Evolutionary conservation across 2,888 invertebrate genomes (phyloP).

Genomic region (Lithophane semibrunnea): DNA sequence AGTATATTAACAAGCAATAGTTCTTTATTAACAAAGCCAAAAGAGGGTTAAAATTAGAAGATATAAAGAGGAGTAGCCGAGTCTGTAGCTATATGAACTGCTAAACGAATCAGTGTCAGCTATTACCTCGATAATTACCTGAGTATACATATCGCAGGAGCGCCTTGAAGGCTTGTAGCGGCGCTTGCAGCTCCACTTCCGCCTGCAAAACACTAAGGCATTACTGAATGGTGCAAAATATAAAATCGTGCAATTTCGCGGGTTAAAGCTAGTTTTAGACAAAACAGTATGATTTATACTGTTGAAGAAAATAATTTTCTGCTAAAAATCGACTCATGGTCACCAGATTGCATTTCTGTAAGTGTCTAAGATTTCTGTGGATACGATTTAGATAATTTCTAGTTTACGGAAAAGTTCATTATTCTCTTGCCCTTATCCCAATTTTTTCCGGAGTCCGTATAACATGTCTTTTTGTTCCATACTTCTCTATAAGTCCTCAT

Average conservation of each 20-base stretch:
- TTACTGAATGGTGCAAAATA: background rate
- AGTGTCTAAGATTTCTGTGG: background rate
- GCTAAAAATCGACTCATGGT: background rate
- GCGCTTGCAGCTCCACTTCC: slow-evolving; percentile 96
- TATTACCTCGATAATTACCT: slow-evolving; percentile 87
- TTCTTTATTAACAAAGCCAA: background rate
- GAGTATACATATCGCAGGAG: slow-evolving; percentile 98
- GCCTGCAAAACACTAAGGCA: slow-evolving; percentile 82
- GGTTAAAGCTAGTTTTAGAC: background rate
- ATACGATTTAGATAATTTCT: background rate
- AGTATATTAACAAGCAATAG: background rate
- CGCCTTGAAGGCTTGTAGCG: slow-evolving; percentile 96
- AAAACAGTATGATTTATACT: background rate
- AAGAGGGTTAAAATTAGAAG: background rate
- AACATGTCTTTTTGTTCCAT: background rate
- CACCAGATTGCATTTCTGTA: background rate
- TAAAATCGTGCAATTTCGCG: too few relatives aligned
- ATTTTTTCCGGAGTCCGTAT: background rate
- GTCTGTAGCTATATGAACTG: slow-evolving; percentile 4
- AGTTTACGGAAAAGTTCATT: background rate
- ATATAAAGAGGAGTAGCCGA: slow-evolving; percentile 4
- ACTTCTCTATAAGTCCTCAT: background rate
- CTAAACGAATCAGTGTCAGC: slow-evolving; percentile 17
- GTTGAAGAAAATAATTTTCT: background rate
- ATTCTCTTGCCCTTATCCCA: background rate